Evolutionary conservation across 1,140 invertebrate genomes (phyloP).

Genomic region (Zeugodacus cucurbitae): DNA sequence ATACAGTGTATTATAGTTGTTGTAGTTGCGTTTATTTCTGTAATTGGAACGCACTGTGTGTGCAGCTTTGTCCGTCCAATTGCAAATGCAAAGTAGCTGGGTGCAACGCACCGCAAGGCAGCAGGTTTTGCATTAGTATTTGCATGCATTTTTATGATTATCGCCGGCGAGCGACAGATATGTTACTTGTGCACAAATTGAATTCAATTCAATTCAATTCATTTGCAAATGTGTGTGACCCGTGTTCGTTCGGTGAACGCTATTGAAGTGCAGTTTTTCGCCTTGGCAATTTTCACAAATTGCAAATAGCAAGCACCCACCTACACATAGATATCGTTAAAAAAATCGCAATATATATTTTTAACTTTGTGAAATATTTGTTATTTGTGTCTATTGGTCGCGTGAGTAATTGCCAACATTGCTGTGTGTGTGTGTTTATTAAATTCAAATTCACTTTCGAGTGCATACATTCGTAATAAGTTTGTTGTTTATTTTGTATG

Average conservation of each 20-base stretch:
- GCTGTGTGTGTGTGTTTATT: not conserved
- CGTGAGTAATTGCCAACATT: not conserved
- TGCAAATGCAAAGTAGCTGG: not conserved
- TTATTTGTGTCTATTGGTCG: not conserved
- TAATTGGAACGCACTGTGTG: not conserved
- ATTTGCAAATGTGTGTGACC: not conserved
- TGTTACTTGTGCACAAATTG: not conserved
- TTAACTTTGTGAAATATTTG: not conserved
- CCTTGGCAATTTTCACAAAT: not conserved
- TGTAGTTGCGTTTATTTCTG: not conserved
- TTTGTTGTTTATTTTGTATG: not conserved
- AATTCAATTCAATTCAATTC: not conserved
- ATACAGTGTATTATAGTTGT: not conserved
- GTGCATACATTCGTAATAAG: not conserved
- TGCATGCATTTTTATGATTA: not conserved
- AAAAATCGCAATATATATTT: not conserved
- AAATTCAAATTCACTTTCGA: not conserved
- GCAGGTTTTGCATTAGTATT: not conserved
- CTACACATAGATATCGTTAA: not conserved
- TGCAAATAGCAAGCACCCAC: not conserved
- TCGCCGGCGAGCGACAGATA: not conserved
- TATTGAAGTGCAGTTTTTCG: not conserved
- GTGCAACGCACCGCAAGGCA: constrained; percentile 3
- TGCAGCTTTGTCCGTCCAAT: not conserved
- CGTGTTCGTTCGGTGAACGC: not conserved